A percentile compares a stretch with the other conserved stretches of the same genome.
phyloP scores from a whole-genome alignment of 2,113 vertebrate species.

The Paraplagusia blochii region DNA sequence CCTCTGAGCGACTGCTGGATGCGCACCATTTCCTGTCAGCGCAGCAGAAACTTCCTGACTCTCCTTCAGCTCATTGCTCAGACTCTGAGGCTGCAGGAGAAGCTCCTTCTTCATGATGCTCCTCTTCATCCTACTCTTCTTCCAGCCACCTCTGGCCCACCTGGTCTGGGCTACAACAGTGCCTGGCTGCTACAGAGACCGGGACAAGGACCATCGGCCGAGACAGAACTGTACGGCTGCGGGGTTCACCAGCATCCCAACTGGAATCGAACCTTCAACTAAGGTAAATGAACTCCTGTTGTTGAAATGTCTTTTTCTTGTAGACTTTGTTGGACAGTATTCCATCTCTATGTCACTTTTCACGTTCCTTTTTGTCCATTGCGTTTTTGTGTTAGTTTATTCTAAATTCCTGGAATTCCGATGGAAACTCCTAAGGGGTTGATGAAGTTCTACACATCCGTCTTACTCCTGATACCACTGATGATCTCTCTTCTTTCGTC shows the following conservation, averaged over 20 bases:
- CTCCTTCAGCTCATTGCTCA: not conserved
- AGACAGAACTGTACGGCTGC: constrained; percentile 61
- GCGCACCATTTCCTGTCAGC: constrained; percentile 29
- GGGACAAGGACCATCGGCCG: constrained; percentile 55
- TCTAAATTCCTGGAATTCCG: no score
- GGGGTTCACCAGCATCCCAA: constrained; percentile 37
- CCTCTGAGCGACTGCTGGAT: no score
- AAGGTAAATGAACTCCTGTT: constrained; percentile 34
- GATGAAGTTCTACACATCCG: no score
- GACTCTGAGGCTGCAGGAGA: not conserved
- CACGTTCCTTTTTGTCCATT: no score
- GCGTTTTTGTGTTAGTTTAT: no score
- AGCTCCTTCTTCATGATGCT: constrained; percentile 33
- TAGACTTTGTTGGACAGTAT: no score
- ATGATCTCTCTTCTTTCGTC: no score
- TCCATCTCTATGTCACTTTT: no score
- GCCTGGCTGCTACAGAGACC: constrained; percentile 45
- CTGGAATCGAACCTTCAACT: constrained; percentile 40
- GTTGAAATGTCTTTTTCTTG: no score
- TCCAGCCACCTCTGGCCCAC: constrained; percentile 35
- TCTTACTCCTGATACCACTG: no score
- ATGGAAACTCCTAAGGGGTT: no score
- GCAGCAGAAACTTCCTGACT: not conserved
- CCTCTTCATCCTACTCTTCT: constrained; percentile 21
- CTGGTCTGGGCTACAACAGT: not conserved